Percentiles rank a stretch among this genome's conserved stretches.
These are phyloP conservation scores for Melopsittacus undulatus DNA, from an alignment of 2,797 vertebrate species.

Conservation along the genomic window DNA sequence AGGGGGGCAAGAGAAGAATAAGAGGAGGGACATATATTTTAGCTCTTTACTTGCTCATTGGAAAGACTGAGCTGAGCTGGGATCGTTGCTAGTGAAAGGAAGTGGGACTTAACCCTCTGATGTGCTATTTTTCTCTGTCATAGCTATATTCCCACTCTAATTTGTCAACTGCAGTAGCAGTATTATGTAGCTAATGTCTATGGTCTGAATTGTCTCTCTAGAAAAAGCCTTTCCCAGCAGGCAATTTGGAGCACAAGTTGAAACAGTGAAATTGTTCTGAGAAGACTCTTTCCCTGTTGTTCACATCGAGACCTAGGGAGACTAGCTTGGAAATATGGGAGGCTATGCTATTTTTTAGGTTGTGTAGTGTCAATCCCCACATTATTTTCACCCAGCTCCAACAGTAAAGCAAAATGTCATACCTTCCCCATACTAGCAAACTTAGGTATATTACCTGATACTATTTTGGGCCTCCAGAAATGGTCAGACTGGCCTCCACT, in stretches of 20 bases:
- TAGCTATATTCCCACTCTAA: not conserved
- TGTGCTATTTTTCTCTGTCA: not conserved
- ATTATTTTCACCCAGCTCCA: not conserved
- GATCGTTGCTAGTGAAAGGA: not conserved
- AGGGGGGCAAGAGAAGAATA: not conserved
- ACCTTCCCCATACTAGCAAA: not conserved
- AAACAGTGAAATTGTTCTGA: not conserved
- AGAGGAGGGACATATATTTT: not conserved
- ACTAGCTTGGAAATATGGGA: not conserved
- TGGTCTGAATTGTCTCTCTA: not conserved
- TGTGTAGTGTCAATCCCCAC: not conserved
- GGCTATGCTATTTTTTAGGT: not conserved
- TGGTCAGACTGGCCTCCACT: not conserved
- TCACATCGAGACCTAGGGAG: not conserved
- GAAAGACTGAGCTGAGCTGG: not conserved
- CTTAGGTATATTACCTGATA: not conserved
- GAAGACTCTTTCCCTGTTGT: not conserved
- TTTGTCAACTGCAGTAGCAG: not conserved
- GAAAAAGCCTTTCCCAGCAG: not conserved
- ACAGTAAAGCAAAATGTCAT: not conserved
- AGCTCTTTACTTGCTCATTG: not conserved
- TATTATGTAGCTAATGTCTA: not conserved
- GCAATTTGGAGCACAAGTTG: not conserved
- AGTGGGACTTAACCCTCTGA: not conserved
- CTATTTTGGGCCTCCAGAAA: not conserved